These are phyloP conservation scores for Pelvicachromis taeniatus DNA, from an alignment of 2,113 vertebrate species.

Conservation along the genomic window DNA sequence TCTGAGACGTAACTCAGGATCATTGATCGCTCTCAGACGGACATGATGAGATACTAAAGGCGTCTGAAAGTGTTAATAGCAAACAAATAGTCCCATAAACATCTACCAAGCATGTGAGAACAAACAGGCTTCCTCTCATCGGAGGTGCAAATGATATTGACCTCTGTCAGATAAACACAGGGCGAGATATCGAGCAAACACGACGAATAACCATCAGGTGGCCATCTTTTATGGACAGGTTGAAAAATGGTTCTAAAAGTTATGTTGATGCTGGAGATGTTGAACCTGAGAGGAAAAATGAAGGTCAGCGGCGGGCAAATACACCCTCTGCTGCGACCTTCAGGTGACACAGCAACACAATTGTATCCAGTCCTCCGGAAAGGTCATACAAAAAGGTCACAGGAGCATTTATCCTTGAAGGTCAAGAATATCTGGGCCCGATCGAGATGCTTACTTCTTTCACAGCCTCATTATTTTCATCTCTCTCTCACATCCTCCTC, in stretches of 20 bases:
- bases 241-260: neutral
- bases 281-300: neutral
- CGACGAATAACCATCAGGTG: neutral
- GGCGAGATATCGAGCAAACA: accelerated
- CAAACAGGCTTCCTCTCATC: neutral
- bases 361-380: neutral
- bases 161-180: neutral
- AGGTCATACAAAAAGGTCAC: neutral
- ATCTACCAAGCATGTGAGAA: neutral
- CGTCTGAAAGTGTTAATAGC: neutral
- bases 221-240: neutral
- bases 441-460: neutral
- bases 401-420: neutral
- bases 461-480: neutral
- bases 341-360: neutral
- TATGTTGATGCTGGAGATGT: neutral
- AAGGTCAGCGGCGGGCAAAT: neutral
- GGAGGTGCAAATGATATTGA: neutral
- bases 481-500: neutral
- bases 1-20: neutral
- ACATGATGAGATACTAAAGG: neutral
- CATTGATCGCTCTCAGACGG: neutral
- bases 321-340: neutral
- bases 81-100: neutral
- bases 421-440: neutral